Evolutionary conservation across 2,797 vertebrate species (phyloP).

Genomic region (Neoniphon sammara): DNA sequence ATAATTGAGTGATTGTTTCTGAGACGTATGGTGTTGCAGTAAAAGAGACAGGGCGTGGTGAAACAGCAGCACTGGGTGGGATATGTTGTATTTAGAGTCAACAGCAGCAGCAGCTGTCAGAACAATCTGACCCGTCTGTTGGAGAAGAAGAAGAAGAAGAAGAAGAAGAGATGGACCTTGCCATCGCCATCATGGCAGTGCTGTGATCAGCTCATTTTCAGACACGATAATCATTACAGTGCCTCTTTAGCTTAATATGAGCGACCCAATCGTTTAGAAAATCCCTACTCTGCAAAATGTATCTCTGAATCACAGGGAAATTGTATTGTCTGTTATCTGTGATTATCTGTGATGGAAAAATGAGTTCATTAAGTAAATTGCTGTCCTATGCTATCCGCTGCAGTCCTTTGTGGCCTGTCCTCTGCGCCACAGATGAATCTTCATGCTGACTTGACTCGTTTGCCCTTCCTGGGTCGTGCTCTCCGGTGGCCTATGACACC

Average conservation of each 20-base stretch:
- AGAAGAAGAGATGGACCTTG: conserved; percentile 1
- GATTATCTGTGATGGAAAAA: no score
- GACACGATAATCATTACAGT: no score
- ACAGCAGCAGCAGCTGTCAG: conserved; percentile 25
- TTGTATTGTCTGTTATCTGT: no score
- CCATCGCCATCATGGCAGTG: conserved; percentile 1
- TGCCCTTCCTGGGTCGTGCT: conserved; percentile 47
- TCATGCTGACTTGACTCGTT: conserved; percentile 60
- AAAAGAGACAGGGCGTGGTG: conserved; percentile 40
- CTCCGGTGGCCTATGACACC: conserved; percentile 46
- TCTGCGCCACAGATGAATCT: background rate
- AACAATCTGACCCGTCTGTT: conserved; percentile 28
- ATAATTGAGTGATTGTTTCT: conserved; percentile 61
- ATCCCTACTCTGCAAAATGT: no score
- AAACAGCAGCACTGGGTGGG: conserved; percentile 1
- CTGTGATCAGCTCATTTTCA: background rate
- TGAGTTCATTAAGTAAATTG: no score
- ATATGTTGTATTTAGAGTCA: conserved; percentile 1
- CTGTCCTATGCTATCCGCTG: background rate
- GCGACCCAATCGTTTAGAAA: no score
- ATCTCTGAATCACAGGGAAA: no score
- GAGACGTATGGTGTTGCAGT: conserved; percentile 27
- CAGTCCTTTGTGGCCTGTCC: no score
- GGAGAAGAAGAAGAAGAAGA: conserved; percentile 17
- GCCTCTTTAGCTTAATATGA: no score